Evolutionary conservation across 2,888 invertebrate genomes (phyloP).

Genomic region (Argyra leucocephala): DNA sequence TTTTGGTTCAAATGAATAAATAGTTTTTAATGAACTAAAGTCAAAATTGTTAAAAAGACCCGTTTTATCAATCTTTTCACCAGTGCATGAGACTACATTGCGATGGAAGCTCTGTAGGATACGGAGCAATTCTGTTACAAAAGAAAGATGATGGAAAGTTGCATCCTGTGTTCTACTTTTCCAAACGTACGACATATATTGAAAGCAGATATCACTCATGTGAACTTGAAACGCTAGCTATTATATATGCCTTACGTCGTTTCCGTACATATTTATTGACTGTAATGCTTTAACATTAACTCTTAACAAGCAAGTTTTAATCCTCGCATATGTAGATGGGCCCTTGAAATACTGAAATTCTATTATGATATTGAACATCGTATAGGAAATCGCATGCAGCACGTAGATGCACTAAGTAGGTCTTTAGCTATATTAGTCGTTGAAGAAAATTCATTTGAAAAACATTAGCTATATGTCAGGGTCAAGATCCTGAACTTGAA

Average conservation of each 20-base stretch:
- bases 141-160: conserved; percentile 22
- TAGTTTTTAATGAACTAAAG: conserved; percentile 26
- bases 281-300: conserved; percentile 9
- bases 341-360: conserved; percentile 16
- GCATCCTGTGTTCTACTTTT: conserved; percentile 23
- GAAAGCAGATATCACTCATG: conserved; percentile 13
- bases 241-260: conserved; percentile 16
- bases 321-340: conserved; percentile 14
- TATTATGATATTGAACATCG: conserved; percentile 17
- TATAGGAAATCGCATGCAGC: conserved; percentile 16
- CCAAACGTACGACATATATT: conserved; percentile 16
- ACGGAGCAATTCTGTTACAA: conserved; percentile 28
- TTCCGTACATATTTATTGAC: conserved; percentile 20
- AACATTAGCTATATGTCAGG: conserved; percentile 15
- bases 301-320: conserved; percentile 12
- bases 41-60: conserved; percentile 18
- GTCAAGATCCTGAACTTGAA: conserved; percentile 13
- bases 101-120: conserved; percentile 14
- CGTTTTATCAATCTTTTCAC: conserved; percentile 18
- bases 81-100: conserved; percentile 16
- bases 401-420: conserved; percentile 19
- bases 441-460: conserved; percentile 15
- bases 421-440: conserved; percentile 13
- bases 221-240: conserved; percentile 20
- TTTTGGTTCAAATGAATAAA: conserved; percentile 22